Conservation (phyloP, 2,797 vertebrate genomes). For the Gallinago solitaria region DNA sequence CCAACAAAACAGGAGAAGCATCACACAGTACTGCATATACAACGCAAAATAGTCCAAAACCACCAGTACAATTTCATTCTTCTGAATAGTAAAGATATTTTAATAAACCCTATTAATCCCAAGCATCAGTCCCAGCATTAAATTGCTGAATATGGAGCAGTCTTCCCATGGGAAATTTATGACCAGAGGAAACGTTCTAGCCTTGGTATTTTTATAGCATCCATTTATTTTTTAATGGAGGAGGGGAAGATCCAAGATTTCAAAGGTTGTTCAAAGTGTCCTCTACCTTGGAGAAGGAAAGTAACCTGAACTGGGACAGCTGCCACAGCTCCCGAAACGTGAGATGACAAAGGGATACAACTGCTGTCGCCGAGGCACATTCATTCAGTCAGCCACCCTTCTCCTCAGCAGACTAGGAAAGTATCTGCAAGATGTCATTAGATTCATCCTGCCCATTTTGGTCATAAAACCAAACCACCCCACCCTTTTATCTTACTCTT, state of each 20-base stretch:
- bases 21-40: not conserved
- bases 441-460: not conserved
- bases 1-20: not conserved
- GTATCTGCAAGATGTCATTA: not conserved
- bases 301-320: rapidly evolving
- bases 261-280: not conserved
- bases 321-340: rapidly evolving
- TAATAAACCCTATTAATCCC: not conserved
- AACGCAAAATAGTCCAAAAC: not conserved
- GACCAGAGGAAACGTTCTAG: not conserved
- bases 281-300: not conserved
- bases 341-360: not conserved
- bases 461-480: not conserved
- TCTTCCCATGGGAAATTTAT: not conserved
- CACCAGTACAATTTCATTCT: not conserved
- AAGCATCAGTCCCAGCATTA: not conserved
- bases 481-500: not conserved
- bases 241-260: not conserved
- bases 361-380: not conserved
- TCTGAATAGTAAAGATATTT: not conserved
- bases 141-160: not conserved
- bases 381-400: not conserved
- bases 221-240: not conserved
- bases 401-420: not conserved
- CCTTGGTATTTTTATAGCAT: not conserved